A percentile compares a stretch with the other conserved stretches of the same genome.
These are phyloP conservation scores for Drosophila niveifrons DNA, from an alignment of 2,888 invertebrate genomes.

Conservation along the genomic window DNA sequence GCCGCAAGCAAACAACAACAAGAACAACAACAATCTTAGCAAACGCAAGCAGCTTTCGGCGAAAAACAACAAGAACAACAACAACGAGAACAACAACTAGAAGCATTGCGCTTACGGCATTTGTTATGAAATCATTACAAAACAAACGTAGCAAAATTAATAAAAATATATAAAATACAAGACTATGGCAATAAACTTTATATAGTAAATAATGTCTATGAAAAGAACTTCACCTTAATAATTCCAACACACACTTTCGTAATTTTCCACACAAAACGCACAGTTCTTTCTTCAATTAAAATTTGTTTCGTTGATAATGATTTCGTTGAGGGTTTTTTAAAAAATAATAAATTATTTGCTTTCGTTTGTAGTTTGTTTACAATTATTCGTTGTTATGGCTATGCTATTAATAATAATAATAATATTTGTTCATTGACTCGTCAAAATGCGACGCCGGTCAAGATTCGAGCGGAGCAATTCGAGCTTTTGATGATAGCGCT, in stretches of 20 bases:
- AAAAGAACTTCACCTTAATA: slow-evolving; percentile 18
- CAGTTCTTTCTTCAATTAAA: neutral
- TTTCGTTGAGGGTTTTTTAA: slow-evolving; percentile 11
- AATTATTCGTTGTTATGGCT: slow-evolving; percentile 10
- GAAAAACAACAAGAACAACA: slow-evolving; percentile 34
- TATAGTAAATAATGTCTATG: too few species aligned
- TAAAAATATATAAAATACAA: slow-evolving; percentile 17
- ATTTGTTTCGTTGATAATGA: slow-evolving; percentile 5
- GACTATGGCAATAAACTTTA: slow-evolving; percentile 11
- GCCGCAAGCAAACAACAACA: slow-evolving; percentile 33
- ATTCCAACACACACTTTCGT: slow-evolving; percentile 14
- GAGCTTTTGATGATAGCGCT: slow-evolving; percentile 57
- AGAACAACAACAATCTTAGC: slow-evolving; percentile 26
- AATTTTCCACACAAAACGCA: slow-evolving; percentile 2
- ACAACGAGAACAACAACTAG: slow-evolving; percentile 31
- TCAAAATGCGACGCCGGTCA: slow-evolving; percentile 48
- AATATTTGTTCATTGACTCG: slow-evolving; percentile 18
- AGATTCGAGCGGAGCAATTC: slow-evolving; percentile 22
- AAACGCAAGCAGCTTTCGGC: slow-evolving; percentile 39
- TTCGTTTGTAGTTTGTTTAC: slow-evolving; percentile 3
- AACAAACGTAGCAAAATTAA: slow-evolving; percentile 56
- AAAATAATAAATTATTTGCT: neutral
- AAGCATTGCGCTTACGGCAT: slow-evolving; percentile 65
- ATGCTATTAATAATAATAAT: neutral
- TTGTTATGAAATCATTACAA: slow-evolving; percentile 83